Percentiles rank a stretch among this genome's conserved stretches.
phyloP scores from a whole-genome alignment of 2,113 vertebrate species.

The Phalacrocorax brasilianus region DNA sequence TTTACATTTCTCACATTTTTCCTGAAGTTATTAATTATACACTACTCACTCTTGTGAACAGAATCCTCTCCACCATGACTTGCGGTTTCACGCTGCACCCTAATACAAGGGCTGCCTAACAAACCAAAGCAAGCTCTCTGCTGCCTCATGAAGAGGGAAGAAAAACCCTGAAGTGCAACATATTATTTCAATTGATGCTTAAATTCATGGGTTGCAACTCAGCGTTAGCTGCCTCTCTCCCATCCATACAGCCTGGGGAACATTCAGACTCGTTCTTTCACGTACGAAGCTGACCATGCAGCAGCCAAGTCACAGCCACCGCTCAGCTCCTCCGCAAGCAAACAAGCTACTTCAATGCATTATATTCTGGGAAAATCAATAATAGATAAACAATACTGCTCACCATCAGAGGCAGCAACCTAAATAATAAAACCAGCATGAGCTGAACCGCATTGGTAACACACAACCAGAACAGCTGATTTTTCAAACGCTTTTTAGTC shows the following conservation, averaged over 20 bases:
- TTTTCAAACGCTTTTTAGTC: not conserved
- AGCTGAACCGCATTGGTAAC: too few species aligned
- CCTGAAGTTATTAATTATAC: not conserved
- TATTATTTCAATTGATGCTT: not conserved
- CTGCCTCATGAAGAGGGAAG: not conserved
- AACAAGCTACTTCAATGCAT: not conserved
- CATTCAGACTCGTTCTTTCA: not conserved
- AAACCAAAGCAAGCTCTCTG: not conserved
- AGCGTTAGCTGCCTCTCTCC: not conserved
- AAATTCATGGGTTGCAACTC: not conserved
- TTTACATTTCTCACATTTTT: not conserved
- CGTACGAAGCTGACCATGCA: not conserved
- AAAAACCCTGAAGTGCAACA: not conserved
- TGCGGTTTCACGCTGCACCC: not conserved
- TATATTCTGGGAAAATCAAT: not conserved
- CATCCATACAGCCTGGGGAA: not conserved
- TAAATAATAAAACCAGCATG: not conserved
- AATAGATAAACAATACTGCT: not conserved
- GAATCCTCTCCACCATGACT: not conserved
- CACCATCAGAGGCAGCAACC: not conserved
- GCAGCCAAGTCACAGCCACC: not conserved
- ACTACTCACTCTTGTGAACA: not conserved
- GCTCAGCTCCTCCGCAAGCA: not conserved
- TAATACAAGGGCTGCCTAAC: not conserved
- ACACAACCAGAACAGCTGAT: not conserved